Percentiles rank a stretch among this genome's conserved stretches.
These are phyloP conservation scores for Priocnemis perturbator DNA, from an alignment of 2,888 invertebrate species.

Conservation along the genomic window DNA sequence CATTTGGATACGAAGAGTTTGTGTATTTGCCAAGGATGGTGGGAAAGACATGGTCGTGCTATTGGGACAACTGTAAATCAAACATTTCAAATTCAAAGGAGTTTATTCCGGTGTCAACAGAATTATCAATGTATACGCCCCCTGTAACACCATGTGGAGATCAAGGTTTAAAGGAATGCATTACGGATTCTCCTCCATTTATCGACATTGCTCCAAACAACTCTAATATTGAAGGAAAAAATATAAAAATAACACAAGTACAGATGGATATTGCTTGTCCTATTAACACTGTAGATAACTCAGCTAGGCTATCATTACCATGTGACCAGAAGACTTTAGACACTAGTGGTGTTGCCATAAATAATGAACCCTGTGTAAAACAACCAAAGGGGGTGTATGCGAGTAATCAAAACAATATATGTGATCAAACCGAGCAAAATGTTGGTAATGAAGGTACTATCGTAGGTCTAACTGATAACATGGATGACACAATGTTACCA, in stretches of 20 bases:
- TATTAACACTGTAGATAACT: neutral
- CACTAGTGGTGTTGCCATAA: too few relatives aligned
- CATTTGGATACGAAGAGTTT: constrained; percentile 50
- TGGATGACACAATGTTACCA: neutral
- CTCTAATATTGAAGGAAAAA: neutral
- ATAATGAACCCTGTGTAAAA: too few relatives aligned
- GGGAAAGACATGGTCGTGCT: constrained; percentile 43
- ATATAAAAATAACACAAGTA: neutral
- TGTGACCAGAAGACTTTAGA: too few relatives aligned
- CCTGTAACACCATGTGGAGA: constrained; percentile 8
- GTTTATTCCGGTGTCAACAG: neutral
- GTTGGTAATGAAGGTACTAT: neutral
- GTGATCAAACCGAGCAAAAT: neutral
- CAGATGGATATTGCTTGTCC: neutral
- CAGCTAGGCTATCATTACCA: too few relatives aligned
- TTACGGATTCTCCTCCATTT: neutral
- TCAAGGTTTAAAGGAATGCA: neutral
- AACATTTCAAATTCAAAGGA: constrained; percentile 18
- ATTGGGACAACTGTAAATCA: constrained; percentile 46
- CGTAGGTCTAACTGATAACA: neutral
- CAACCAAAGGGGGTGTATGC: too few relatives aligned
- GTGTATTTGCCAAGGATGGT: constrained; percentile 31
- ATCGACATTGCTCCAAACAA: neutral
- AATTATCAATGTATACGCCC: constrained; percentile 20
- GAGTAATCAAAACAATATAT: too few relatives aligned